These are phyloP conservation scores for Misgurnus mizolepis DNA, from an alignment of 2,113 vertebrate species.

Conservation along the genomic window DNA sequence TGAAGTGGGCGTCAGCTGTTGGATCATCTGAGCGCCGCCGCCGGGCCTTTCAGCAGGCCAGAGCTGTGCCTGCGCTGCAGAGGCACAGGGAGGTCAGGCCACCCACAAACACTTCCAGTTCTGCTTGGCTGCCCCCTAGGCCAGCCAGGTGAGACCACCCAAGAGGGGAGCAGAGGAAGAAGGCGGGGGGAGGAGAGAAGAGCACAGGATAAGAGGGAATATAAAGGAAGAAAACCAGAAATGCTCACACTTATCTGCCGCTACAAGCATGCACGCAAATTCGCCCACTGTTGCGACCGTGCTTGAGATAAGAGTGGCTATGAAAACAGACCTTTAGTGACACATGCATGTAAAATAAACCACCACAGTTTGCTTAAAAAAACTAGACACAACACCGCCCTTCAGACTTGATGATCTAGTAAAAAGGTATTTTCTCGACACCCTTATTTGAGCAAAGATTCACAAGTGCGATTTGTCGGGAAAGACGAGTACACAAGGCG, in stretches of 20 bases:
- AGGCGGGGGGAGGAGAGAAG: constrained; percentile 19
- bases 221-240: constrained; percentile 36
- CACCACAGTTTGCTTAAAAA: neutral
- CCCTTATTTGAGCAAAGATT: neutral
- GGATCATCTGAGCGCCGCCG: constrained; percentile 31
- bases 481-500: constrained; percentile 16
- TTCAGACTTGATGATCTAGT: neutral
- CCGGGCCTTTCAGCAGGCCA: constrained; percentile 35
- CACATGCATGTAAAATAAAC: neutral
- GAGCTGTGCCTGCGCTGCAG: constrained; percentile 10
- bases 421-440: neutral
- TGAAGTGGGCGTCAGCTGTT: constrained; percentile 47
- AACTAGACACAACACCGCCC: neutral
- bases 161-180: constrained; percentile 35
- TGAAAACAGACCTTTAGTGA: neutral
- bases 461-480: constrained; percentile 22
- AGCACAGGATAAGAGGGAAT: constrained; percentile 10
- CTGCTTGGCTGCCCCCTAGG: constrained; percentile 52
- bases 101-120: constrained; percentile 56
- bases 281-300: constrained; percentile 43
- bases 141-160: constrained; percentile 63
- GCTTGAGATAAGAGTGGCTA: neutral
- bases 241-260: constrained; percentile 52
- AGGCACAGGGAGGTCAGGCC: constrained; percentile 54
- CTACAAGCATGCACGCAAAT: constrained; percentile 46